phyloP scores from a whole-genome alignment of 2,797 vertebrate species.

The Pristis pectinata region DNA sequence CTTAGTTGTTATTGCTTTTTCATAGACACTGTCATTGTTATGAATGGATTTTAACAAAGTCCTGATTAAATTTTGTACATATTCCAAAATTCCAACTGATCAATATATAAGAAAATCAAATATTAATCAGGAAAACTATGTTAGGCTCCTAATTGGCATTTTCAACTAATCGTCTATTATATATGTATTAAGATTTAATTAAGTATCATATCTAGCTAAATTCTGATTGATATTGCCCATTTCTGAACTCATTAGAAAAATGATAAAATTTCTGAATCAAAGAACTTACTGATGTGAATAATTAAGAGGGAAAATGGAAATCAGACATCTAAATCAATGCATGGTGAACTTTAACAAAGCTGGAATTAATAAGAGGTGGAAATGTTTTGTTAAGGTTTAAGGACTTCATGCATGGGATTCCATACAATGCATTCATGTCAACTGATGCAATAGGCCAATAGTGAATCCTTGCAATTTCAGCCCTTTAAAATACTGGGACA shows the following conservation, averaged over 20 bases:
- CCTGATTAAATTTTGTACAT: neutral
- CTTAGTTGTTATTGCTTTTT: neutral
- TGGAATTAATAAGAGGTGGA: neutral
- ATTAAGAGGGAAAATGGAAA: no score
- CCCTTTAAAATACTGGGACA: neutral
- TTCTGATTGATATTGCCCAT: neutral
- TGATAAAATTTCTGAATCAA: neutral
- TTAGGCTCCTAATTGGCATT: neutral
- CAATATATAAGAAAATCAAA: neutral
- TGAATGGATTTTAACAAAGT: neutral
- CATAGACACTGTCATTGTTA: neutral
- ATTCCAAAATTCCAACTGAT: neutral
- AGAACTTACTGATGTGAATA: neutral
- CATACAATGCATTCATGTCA: neutral
- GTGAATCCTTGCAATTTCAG: neutral
- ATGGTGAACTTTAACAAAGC: neutral
- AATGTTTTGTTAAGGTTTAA: neutral
- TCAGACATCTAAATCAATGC: neutral
- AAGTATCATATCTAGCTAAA: neutral
- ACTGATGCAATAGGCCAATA: neutral
- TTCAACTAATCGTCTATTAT: neutral
- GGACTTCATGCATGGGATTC: neutral
- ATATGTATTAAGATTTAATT: neutral
- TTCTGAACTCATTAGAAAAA: neutral
- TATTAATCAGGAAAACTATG: neutral